phyloP scores from a whole-genome alignment of 2,113 vertebrate genomes.

The Tetraodon nigroviridis region DNA sequence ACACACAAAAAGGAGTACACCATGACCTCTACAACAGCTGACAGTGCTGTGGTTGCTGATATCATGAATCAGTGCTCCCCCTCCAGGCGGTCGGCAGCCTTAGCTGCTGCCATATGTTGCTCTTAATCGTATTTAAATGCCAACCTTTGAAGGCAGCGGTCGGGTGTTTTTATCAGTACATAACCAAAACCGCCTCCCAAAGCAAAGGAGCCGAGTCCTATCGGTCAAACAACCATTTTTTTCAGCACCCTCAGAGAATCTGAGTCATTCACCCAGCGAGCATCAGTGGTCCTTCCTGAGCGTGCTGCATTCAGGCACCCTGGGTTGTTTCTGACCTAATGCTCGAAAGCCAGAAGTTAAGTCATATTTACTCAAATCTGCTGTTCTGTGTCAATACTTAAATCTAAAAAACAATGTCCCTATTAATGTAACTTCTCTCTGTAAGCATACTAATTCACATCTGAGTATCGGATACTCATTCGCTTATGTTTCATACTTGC shows the following conservation, averaged over 20 bases:
- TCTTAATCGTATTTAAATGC: constrained; percentile 23
- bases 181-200: constrained; percentile 39
- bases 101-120: constrained; percentile 39
- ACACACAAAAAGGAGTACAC: neutral
- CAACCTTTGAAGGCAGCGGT: constrained; percentile 20
- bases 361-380: neutral
- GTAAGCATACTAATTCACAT: neutral
- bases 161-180: constrained; percentile 43
- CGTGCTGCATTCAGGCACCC: neutral
- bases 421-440: neutral
- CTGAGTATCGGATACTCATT: neutral
- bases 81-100: constrained; percentile 32
- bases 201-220: constrained; percentile 11
- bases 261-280: constrained; percentile 33
- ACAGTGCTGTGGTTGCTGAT: constrained; percentile 1
- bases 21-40: constrained; percentile 20
- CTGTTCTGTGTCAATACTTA: neutral
- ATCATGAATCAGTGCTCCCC: constrained; percentile 29
- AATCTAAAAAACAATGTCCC: neutral
- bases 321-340: no score
- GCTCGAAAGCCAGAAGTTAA: no score
- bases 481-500: constrained; percentile 1
- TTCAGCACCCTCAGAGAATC: constrained; percentile 28
- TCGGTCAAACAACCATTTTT: constrained; percentile 15
- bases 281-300: neutral